Conservation (phyloP, 2,113 vertebrate genomes). For the Pomatorhinus ruficollis region DNA sequence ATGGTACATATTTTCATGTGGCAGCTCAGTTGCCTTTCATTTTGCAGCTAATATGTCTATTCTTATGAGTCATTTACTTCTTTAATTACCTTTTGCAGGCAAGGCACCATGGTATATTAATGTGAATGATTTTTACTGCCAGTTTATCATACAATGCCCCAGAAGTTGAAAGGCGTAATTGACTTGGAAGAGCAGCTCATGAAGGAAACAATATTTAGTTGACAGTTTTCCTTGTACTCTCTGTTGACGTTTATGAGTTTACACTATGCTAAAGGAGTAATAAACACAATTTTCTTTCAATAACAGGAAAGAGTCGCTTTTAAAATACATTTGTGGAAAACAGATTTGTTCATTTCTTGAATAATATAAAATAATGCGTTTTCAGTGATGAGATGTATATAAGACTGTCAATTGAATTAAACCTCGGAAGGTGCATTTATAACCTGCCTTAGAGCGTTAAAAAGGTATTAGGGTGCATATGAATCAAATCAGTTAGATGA, state of each 20-base stretch:
- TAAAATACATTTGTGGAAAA: slow-evolving; percentile 82
- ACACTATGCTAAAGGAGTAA: slow-evolving; percentile 95
- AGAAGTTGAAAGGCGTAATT: slow-evolving; percentile 99
- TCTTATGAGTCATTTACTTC: slow-evolving; percentile 99
- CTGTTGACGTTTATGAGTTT: slow-evolving; percentile 98
- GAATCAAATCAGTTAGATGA: slow-evolving; percentile 74
- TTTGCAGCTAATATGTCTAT: slow-evolving; percentile 99
- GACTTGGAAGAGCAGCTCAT: slow-evolving; percentile 97
- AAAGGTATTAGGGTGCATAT: slow-evolving; percentile 71
- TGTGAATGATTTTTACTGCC: slow-evolving; percentile 99
- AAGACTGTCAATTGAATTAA: slow-evolving; percentile 80
- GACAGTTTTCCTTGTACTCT: slow-evolving; percentile 95
- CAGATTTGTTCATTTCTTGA: slow-evolving; percentile 84
- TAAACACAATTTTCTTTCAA: slow-evolving; percentile 95
- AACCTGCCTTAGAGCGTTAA: slow-evolving; percentile 75
- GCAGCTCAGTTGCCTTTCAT: slow-evolving; percentile 97
- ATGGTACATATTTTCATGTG: slow-evolving; percentile 98
- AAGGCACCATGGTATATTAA: slow-evolving; percentile 99
- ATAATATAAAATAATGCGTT: slow-evolving; percentile 79
- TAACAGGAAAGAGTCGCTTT: slow-evolving; percentile 84
- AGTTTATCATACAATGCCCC: slow-evolving; percentile 97
- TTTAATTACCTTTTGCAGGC: slow-evolving; percentile 99
- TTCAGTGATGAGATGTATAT: slow-evolving; percentile 68
- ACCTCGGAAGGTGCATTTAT: slow-evolving; percentile 75
- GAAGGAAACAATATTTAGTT: slow-evolving; percentile 99